A percentile compares a stretch with the other conserved stretches of the same genome.
Evolutionary conservation across 2,113 vertebrate species (phyloP).

Genomic region (Nicator chloris): DNA sequence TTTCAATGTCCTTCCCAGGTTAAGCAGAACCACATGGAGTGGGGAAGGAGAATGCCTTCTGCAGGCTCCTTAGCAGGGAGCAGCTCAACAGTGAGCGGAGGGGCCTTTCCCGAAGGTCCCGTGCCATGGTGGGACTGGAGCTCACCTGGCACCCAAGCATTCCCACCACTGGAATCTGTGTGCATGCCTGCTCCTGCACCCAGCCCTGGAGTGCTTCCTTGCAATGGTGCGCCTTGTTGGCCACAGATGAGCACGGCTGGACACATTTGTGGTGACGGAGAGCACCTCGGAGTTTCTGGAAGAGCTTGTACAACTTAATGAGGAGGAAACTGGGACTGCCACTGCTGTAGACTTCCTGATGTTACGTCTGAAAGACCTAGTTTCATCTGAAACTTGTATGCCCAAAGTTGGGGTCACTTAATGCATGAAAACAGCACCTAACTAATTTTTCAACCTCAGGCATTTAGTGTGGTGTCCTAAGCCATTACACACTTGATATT

Average conservation of each 20-base stretch:
- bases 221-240: neutral
- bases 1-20: neutral
- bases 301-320: neutral
- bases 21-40: neutral
- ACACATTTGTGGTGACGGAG: neutral
- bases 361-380: neutral
- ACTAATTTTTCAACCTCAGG: neutral
- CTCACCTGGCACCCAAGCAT: accelerated
- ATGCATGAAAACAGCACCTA: neutral
- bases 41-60: neutral
- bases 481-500: neutral
- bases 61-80: neutral
- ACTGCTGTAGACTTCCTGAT: neutral
- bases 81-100: accelerated
- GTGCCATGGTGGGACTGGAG: neutral
- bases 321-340: neutral
- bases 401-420: neutral
- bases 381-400: neutral
- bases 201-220: neutral
- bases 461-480: neutral
- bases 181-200: accelerated
- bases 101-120: neutral
- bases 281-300: neutral
- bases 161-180: neutral
- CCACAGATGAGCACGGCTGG: neutral